Base-by-base conservation (phyloP, 2,888 invertebrate genomes). In the Agonopterix subpropinquella region DNA sequence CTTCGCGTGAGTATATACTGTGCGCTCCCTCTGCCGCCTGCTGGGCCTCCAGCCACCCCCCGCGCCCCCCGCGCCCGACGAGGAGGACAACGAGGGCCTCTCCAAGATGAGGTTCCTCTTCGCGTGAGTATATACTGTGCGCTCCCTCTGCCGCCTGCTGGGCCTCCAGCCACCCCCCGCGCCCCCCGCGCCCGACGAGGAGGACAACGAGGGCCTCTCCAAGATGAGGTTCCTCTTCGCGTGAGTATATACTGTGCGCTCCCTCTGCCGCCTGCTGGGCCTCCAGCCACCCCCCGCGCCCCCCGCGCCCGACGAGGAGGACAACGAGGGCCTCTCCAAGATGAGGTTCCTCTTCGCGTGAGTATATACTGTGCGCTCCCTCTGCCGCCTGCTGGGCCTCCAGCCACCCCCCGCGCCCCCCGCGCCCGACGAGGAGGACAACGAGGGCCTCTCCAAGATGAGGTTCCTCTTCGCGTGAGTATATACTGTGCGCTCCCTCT, bases 401-500 rank as follows among this genome's bases (percentile, higher is more conserved):
- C 85, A 93, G 54, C 72, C 53, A n/a, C 8, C 91, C 90, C 44
- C 82, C 80, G 0, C 64, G 54, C 4, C 74, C 76, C 66, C 77
- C 0, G 53, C 48, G 1, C 66, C 91, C 44, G 82, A 89, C 9
- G 77, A 82, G 45, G 86, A 83, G 15, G 91, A 93, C 56, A 75
- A 78, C 47, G 89, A 90, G 50, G 90, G 90, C 15, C 90, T 94
- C 71, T 87, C 92, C 43, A 93, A 92, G 80, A 89, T 93, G 70
- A 92, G 94, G 89, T 95, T 94, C 66, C 71, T 94, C 18, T 94
- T 94, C 66, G 92, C 92, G 90, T 91, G n/a, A n/a, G n/a, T n/a
- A n/a, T n/a, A n/a, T n/a, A n/a, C n/a, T n/a, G 92, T 96, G 13
- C 90, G 92, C 48, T 92, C 94, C 0, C 78, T 96, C 60, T 96